Evolutionary conservation across 2,113 vertebrate genomes (phyloP), one percentile per base, ranked within the genome.

Genomic region (Pangasianodon gigas): DNA sequence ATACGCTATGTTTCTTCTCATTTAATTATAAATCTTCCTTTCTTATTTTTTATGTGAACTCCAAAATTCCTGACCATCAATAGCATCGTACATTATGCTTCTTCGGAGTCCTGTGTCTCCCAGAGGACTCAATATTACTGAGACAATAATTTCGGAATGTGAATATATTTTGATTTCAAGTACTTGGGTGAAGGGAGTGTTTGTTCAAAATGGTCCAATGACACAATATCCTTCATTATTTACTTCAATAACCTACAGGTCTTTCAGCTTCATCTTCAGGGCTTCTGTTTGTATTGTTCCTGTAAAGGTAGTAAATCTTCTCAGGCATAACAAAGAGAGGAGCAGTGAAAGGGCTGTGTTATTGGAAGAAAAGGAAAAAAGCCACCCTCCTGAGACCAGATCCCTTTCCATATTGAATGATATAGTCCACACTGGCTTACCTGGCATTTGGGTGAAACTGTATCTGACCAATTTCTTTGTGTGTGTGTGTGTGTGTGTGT

Each of bases 321-420:
- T 96, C 95, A 96, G 94, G 96, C 95, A 95, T 96, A 96, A 96
- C 96, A 94, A 81, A 92, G 93, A 81, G 88, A 95, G 92, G 2
- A 90, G 85, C 93, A 91, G 92, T 90, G 92, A 95, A 95, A 94
- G 92, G 93, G 92, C 87, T 93, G 94, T 94, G 37, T 96, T 94
- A 95, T 94, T 93, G 19, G 18, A 75, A 75, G 71, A 77, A 92
- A 44, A 48, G 26, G 19, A 71, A 91, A 93, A 93, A 91, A 89
- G 91, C 91, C 92, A 87, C 89, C 94, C 94, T 92, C 88, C 93
- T 93, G 93, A 81, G 89, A 90, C 48, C 90, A 93, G 94, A 94
- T 96, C 94, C 89, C 93, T 94, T 96, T 94, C 94, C 96, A 94
- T 94, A 90, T 94, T 89, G 0, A 90, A 95, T 94, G 93, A 94